Evolutionary conservation across 2,888 invertebrate genomes (phyloP).

Genomic region (Volucella zonaria): DNA sequence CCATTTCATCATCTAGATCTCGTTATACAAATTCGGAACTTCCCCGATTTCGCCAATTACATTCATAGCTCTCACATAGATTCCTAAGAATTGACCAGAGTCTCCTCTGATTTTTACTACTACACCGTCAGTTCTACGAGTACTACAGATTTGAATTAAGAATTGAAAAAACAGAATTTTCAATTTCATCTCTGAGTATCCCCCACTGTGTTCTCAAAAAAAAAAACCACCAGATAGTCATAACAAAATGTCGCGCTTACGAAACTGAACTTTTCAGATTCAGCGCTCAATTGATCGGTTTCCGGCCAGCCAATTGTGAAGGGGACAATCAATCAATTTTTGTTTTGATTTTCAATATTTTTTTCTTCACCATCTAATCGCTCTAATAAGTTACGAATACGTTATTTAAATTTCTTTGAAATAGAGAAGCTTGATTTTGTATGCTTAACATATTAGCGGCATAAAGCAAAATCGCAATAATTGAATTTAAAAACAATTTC

Average conservation of each 20-base stretch:
- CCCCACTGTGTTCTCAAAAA: no score
- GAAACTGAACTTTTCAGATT: slow-evolving; percentile 28
- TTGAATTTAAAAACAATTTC: slow-evolving; percentile 57
- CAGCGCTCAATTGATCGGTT: slow-evolving; percentile 53
- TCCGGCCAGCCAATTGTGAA: slow-evolving; percentile 61
- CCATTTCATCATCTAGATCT: no score
- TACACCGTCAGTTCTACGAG: no score
- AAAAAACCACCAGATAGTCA: no score
- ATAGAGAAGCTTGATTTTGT: slow-evolving; percentile 28
- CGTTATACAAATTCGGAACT: no score
- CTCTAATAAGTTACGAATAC: not conserved
- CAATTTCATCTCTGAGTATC: no score
- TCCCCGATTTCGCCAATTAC: no score
- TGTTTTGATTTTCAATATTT: slow-evolving; percentile 31
- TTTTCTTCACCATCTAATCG: slow-evolving; percentile 7
- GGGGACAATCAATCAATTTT: slow-evolving; percentile 61
- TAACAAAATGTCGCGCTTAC: not conserved
- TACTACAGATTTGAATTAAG: no score
- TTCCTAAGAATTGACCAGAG: no score
- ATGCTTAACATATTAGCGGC: slow-evolving; percentile 3
- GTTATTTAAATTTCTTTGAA: slow-evolving; percentile 33
- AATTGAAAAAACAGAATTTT: no score
- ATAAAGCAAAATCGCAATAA: slow-evolving; percentile 48
- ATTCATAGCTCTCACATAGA: no score
- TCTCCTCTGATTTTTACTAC: no score